These are phyloP conservation scores for Alethe castanea DNA, from an alignment of 2,113 vertebrate genomes.

Conservation along the genomic window DNA sequence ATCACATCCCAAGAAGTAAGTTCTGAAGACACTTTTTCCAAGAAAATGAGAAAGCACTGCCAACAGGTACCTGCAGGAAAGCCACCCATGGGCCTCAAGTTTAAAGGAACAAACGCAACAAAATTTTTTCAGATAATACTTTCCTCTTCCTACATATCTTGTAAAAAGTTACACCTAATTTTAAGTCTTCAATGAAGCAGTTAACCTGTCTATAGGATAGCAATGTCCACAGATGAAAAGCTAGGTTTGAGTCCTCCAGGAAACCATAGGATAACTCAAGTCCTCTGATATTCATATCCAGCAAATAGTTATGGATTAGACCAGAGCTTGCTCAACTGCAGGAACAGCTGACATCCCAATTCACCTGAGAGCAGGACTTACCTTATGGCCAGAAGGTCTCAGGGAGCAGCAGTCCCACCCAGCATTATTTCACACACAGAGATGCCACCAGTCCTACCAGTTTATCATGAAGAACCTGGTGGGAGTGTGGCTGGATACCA, in stretches of 20 bases:
- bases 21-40: background rate
- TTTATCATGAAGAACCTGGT: background rate
- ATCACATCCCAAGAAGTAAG: background rate
- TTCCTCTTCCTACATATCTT: background rate
- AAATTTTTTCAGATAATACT: background rate
- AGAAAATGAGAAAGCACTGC: background rate
- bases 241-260: background rate
- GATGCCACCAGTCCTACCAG: accelerated
- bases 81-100: background rate
- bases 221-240: background rate
- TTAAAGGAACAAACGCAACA: background rate
- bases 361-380: background rate
- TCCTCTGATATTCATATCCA: background rate
- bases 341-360: accelerated
- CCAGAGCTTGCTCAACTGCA: background rate
- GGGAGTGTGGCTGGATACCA: accelerated
- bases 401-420: background rate
- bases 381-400: background rate
- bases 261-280: background rate
- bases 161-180: background rate
- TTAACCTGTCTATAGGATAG: background rate
- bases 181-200: background rate
- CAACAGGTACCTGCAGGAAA: background rate
- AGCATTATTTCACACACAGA: background rate
- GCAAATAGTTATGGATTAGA: background rate